Conservation (phyloP, 2,888 invertebrate species). For the Catocala fraxini region DNA sequence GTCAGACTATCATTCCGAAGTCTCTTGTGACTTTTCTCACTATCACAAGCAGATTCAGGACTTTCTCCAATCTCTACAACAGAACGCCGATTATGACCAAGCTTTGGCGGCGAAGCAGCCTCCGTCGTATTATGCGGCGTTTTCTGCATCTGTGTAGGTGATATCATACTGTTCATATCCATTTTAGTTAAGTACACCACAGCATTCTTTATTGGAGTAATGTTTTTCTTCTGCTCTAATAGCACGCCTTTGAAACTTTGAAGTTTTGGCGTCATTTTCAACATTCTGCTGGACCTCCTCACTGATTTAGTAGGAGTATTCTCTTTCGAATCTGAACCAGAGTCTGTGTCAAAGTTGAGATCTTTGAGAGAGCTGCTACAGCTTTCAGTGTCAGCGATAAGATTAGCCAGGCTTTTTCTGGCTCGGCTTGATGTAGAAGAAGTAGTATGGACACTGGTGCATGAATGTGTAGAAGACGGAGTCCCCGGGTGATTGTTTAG, state of each 20-base stretch:
- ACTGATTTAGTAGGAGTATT: slow-evolving; percentile 76
- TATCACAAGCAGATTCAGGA: slow-evolving; percentile 73
- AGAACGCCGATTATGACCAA: slow-evolving; percentile 71
- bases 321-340: slow-evolving; percentile 81
- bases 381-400: slow-evolving; percentile 83
- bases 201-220: slow-evolving; percentile 67
- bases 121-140: slow-evolving; percentile 79
- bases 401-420: slow-evolving; percentile 78
- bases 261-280: slow-evolving; percentile 72
- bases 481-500: slow-evolving; percentile 77
- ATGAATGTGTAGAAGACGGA: slow-evolving; percentile 81
- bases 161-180: slow-evolving; percentile 69
- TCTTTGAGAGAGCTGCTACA: slow-evolving; percentile 85
- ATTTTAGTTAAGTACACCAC: slow-evolving; percentile 75
- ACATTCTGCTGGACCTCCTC: slow-evolving; percentile 63
- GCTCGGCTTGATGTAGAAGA: slow-evolving; percentile 81
- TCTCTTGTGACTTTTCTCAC: slow-evolving; percentile 77
- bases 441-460: slow-evolving; percentile 75
- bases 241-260: slow-evolving; percentile 79
- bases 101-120: slow-evolving; percentile 76
- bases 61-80: slow-evolving; percentile 76
- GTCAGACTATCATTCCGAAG: slow-evolving; percentile 72
- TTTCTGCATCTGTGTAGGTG: slow-evolving; percentile 78
- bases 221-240: slow-evolving; percentile 75
- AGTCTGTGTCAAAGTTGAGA: slow-evolving; percentile 81